Conservation (phyloP, 2,797 vertebrate genomes). For the Etheostoma perlongum region DNA sequence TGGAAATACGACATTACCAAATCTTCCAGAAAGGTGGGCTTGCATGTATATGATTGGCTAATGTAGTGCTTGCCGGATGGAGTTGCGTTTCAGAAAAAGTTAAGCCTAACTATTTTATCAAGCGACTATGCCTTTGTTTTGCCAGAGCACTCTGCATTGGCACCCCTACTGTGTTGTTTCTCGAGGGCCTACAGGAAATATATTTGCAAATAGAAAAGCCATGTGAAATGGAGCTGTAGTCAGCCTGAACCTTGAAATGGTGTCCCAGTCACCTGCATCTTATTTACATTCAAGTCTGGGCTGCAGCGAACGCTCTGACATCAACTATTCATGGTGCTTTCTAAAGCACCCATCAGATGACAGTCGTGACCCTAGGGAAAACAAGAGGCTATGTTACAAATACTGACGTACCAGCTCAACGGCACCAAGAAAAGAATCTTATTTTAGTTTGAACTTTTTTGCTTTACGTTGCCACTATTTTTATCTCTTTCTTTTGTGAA, state of each 20-base stretch:
- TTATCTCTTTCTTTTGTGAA: neutral
- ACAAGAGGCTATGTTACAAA: conserved; percentile 48
- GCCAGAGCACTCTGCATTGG: neutral
- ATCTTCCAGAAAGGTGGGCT: neutral
- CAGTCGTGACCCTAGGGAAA: conserved; percentile 50
- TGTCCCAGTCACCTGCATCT: conserved; percentile 69
- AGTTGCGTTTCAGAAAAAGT: neutral
- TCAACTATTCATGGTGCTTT: conserved; percentile 80
- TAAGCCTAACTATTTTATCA: neutral
- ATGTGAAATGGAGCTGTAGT: conserved; percentile 57
- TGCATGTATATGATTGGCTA: neutral
- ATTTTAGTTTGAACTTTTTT: conserved; percentile 20
- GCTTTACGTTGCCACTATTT: neutral
- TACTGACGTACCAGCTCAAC: conserved; percentile 2
- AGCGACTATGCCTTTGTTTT: neutral
- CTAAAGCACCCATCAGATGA: conserved; percentile 65
- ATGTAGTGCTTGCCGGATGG: too few relatives aligned
- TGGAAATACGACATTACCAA: neutral
- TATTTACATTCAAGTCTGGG: conserved; percentile 76
- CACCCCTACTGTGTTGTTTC: neutral
- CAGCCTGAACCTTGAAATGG: conserved; percentile 71
- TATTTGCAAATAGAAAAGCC: neutral
- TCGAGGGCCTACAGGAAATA: too few relatives aligned
- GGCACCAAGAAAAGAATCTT: conserved; percentile 15
- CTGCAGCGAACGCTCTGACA: conserved; percentile 67